These are phyloP conservation scores for Cerastis leucographa DNA, from an alignment of 2,888 invertebrate genomes.

Conservation along the genomic window DNA sequence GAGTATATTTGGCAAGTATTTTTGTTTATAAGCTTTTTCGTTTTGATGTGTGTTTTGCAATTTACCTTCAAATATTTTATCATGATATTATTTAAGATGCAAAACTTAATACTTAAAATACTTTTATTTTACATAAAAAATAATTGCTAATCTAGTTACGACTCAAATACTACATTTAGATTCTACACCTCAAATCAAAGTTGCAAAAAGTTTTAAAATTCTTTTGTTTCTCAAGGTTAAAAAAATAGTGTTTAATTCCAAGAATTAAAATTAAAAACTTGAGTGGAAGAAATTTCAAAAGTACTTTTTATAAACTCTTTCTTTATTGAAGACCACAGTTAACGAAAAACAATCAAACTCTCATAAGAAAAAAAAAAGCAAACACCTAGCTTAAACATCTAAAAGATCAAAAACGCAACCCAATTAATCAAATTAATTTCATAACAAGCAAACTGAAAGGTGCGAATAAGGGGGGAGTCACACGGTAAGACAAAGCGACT, in stretches of 20 bases:
- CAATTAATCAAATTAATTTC: conserved; percentile 65
- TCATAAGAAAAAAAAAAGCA: no score
- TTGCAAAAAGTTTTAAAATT: no score
- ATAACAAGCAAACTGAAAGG: conserved; percentile 60
- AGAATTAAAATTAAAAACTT: no score
- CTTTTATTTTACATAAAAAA: no score
- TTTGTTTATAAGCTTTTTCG: background rate
- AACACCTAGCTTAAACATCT: background rate
- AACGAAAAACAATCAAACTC: background rate
- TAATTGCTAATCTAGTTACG: no score
- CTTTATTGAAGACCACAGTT: background rate
- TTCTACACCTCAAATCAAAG: no score
- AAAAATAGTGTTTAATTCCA: no score
- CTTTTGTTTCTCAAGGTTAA: no score
- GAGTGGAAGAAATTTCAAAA: no score
- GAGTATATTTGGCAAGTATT: conserved; percentile 30
- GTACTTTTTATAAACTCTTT: background rate
- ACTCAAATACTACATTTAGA: no score
- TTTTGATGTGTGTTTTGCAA: background rate
- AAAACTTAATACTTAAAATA: no score
- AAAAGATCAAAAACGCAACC: background rate
- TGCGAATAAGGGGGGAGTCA: conserved; percentile 69
- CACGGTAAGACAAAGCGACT: conserved; percentile 79
- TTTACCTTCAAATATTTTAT: background rate
- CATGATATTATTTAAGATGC: no score